Evolutionary conservation across 2,888 invertebrate genomes (phyloP).

Genomic region (Hypselothyrea guttata): DNA sequence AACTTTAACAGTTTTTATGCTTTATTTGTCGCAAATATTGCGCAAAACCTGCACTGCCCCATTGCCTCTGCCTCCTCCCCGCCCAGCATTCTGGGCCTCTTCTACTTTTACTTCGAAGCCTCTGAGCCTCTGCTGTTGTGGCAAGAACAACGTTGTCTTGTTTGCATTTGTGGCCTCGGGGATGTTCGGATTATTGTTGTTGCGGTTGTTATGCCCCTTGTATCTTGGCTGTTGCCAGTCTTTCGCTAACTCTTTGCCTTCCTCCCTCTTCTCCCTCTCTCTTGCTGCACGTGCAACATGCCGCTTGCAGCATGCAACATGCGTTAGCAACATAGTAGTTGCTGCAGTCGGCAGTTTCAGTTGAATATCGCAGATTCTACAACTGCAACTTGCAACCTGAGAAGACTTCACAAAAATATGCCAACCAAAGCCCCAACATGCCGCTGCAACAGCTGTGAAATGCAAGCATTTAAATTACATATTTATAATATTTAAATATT

Average conservation of each 20-base stretch:
- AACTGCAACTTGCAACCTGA: conserved; percentile 19
- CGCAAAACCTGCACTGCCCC: conserved; percentile 59
- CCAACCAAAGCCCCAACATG: background rate
- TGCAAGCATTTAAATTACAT: background rate
- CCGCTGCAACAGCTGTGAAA: background rate
- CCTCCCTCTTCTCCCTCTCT: background rate
- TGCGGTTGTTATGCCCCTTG: conserved; percentile 23
- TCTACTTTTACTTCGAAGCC: background rate
- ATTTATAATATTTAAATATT: too few relatives aligned
- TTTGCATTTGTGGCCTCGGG: conserved; percentile 43
- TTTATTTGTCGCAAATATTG: conserved; percentile 78
- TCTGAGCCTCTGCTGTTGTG: conserved; percentile 5
- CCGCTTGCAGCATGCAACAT: conserved; percentile 44
- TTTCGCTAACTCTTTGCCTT: background rate
- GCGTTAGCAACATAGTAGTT: conserved; percentile 63
- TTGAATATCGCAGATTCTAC: conserved; percentile 32
- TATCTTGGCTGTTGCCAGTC: conserved; percentile 11
- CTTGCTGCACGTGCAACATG: conserved; percentile 8
- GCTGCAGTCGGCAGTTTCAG: conserved; percentile 42
- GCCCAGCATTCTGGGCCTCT: background rate
- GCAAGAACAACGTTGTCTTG: conserved; percentile 47
- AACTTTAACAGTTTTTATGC: conserved; percentile 77
- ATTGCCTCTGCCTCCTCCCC: background rate
- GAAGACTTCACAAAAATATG: conserved; percentile 11
- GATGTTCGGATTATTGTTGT: conserved; percentile 34